Percentiles rank a stretch among this genome's conserved stretches.
phyloP scores from a whole-genome alignment of 2,797 vertebrate species.

The Sparus aurata region DNA sequence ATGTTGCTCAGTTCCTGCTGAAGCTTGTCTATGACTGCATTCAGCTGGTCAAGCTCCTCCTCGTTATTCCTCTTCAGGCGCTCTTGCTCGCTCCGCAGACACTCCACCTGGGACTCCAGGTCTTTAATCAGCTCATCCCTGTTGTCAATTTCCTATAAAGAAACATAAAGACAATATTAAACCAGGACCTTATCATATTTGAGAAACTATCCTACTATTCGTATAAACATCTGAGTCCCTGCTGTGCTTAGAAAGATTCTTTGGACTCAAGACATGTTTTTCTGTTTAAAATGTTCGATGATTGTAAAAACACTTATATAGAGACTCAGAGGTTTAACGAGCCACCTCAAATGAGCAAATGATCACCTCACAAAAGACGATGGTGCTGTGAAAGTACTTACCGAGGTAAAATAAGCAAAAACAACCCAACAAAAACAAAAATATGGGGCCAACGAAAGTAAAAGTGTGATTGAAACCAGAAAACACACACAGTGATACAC shows the following conservation, averaged over 20 bases:
- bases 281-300: background rate
- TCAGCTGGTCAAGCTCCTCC: slow-evolving; percentile 93
- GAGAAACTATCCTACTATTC: slow-evolving; percentile 3
- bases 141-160: slow-evolving; percentile 86
- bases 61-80: slow-evolving; percentile 88
- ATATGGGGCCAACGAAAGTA: slow-evolving; percentile 50
- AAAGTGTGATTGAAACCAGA: slow-evolving; percentile 50
- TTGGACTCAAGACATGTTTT: slow-evolving; percentile 16
- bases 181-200: slow-evolving; percentile 7
- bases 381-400: slow-evolving; percentile 66
- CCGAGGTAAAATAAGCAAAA: slow-evolving; percentile 61
- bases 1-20: slow-evolving; percentile 93
- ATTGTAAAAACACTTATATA: background rate
- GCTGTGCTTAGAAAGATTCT: slow-evolving; percentile 5
- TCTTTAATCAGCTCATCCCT: slow-evolving; percentile 90
- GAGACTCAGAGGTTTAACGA: slow-evolving; percentile 72
- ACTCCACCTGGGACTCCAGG: slow-evolving; percentile 92
- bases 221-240: slow-evolving; percentile 70
- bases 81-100: slow-evolving; percentile 91
- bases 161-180: slow-evolving; percentile 21
- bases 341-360: slow-evolving; percentile 65
- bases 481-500: slow-evolving; percentile 72
- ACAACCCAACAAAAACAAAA: slow-evolving; percentile 33
- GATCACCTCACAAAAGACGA: slow-evolving; percentile 68
- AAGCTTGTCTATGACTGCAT: slow-evolving; percentile 95